Evolutionary conservation across 2,888 invertebrate species (phyloP), one percentile per base, ranked within the genome.

Genomic region (Alsophila aescularia): DNA sequence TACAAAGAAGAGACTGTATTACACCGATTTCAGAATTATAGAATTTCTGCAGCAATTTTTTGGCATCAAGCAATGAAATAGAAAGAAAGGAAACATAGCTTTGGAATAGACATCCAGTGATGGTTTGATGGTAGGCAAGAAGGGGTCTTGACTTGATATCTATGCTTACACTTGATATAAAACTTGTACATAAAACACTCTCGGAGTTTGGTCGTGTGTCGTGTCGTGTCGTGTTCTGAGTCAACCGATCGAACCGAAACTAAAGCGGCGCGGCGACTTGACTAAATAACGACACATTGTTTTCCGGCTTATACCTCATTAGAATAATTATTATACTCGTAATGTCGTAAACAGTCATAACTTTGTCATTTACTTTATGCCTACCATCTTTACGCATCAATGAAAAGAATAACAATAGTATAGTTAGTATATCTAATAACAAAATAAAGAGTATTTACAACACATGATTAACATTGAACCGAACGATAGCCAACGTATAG

Each of bases 1-100:
- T 80, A 87, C 81, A 78, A 81, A 75, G 81, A 74, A 81, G 80
- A 81, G 79, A 76, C 81, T 81, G 81, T 83, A 75, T 79, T 64
- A 62, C 58, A 66, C 59, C 77, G 74, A 79, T 82, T 83, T 85
- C 78, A 78, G 83, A 85, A 82, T 82, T 81, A 78, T 81, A 84
- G 72, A 81, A 73, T 76, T 77, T 83, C 74, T 83, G 83, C 83
- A 83, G 82, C 83, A 87, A 84, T 75, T 90, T 89, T 91, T 91
- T 91, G 90, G 90, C 89, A 89, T 91, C 79, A 90, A 90, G 90
- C 89, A 89, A 87, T 81, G 82, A 79, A 82, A 79, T 73, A 81
- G 73, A 81, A 76, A 75, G 41, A 73, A 68, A 79, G 75, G 78
- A 76, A 87, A 83, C 71, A 77, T 84, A 83, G 84, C 88, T 90